These are phyloP conservation scores for Montipora foliosa DNA, from an alignment of 64 coral and sea anemone genomes.

Conservation along the genomic window DNA sequence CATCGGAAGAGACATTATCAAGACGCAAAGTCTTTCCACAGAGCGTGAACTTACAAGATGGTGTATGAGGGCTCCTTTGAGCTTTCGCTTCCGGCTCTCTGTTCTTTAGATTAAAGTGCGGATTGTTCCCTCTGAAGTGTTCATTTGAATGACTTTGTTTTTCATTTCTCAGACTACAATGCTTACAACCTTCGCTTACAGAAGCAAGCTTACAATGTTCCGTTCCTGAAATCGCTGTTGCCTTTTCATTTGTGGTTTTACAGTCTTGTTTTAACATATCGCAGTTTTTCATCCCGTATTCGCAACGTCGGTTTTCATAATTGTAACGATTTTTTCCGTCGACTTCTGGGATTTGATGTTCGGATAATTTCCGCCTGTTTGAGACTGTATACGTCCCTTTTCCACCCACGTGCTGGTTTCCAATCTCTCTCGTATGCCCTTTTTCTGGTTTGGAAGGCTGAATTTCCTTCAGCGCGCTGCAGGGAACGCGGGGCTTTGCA, in stretches of 20 bases:
- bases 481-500: background rate
- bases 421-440: background rate
- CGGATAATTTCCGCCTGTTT: background rate
- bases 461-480: background rate
- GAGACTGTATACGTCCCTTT: constrained; percentile 39
- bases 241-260: background rate
- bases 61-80: background rate
- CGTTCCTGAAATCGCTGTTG: background rate
- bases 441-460: background rate
- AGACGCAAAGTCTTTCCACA: constrained; percentile 66
- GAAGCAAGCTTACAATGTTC: background rate
- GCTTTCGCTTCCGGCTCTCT: background rate
- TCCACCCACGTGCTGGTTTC: background rate
- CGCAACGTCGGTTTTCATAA: background rate
- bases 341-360: constrained; percentile 13
- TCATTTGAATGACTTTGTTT: background rate
- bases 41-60: constrained; percentile 53
- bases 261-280: background rate
- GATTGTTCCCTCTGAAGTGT: background rate
- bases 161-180: background rate
- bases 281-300: background rate
- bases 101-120: background rate
- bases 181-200: background rate
- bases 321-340: background rate
- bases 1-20: constrained; percentile 20